Base-by-base conservation (phyloP, 2,888 invertebrate genomes). In the Chrysolina haemoptera region DNA sequence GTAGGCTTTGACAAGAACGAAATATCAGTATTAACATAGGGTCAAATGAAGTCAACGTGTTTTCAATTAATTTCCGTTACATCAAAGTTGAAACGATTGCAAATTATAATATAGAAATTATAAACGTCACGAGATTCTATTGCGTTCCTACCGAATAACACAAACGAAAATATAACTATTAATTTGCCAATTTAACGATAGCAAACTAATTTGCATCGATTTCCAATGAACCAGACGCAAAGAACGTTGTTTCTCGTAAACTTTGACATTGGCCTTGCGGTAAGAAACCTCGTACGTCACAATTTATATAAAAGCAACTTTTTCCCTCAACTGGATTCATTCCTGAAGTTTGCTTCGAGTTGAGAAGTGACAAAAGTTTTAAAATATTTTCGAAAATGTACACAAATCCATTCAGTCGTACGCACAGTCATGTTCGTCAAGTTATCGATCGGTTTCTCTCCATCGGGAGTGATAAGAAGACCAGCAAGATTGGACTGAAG, bases 341-440 rank as follows among this genome's bases (percentile, higher is more conserved):
- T 9, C 27, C 14, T n/a, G 27, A 4, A n/a, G n/a, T n/a, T 2
- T 1, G 22, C 3, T 27, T 59, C 59, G 14, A n/a, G 27, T 27
- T n/a, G 35, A 27, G n/a, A 1, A n/a, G 27, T 59, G 59, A 35
- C 35, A 35, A 55, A 43, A 12, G 6, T 40, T 8, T 9, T 10
- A 35, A n/a, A 11, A 20, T 12, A 9, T 11, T 20, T 18, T 50
- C 1, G 11, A 89, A 87, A 82, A 92, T 93, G 93, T 92, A 91
- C 83, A 92, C 93, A 73, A 93, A 93, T 86, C 93, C 93, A 68
- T 93, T 93, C 85, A 92, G 93, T 80, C 90, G 93, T 82, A 93
- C 92, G 79, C 93, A 93, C 85, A 93, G 92, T 43, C 91, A 91
- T 72, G 89, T 93, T 84, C 90, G 92, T 81, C 92, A 92, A 84